Conservation (phyloP, 1,140 invertebrate species). For the Leptestheria dahalacensis region DNA sequence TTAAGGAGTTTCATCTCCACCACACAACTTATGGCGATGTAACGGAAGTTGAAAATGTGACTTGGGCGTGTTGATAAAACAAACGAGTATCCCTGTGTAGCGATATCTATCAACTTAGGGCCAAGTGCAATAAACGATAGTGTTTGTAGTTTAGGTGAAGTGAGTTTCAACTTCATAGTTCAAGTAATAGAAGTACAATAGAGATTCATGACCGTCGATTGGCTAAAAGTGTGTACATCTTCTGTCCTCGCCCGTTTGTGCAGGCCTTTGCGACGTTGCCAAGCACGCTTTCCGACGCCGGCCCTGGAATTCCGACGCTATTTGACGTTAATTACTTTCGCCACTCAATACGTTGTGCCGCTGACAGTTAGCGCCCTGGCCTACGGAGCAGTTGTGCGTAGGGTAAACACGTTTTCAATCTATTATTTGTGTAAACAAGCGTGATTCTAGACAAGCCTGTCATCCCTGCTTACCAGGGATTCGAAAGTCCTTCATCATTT, state of each 20-base stretch:
- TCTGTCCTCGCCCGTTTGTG: slow-evolving; percentile 20
- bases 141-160: too few species aligned
- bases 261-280: slow-evolving; percentile 26
- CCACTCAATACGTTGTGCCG: slow-evolving; percentile 38
- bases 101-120: slow-evolving; percentile 18
- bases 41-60: slow-evolving; percentile 8
- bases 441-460: neutral
- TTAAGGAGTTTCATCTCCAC: neutral
- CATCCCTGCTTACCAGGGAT: neutral
- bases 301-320: slow-evolving; percentile 25
- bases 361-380: slow-evolving; percentile 31
- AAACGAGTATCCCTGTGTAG: neutral
- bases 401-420: slow-evolving; percentile 22
- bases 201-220: too few species aligned
- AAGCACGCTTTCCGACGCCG: slow-evolving; percentile 27
- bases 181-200: too few species aligned
- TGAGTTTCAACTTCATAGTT: too few species aligned
- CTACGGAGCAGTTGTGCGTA: slow-evolving; percentile 28
- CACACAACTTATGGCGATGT: too few species aligned
- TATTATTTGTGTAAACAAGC: neutral
- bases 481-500: too few species aligned
- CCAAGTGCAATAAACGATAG: too few species aligned
- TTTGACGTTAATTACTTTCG: slow-evolving; percentile 31
- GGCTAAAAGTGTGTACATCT: too few species aligned
- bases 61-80: neutral